phyloP scores from a whole-genome alignment of 1,140 invertebrate species.

The Cotesia glomerata region DNA sequence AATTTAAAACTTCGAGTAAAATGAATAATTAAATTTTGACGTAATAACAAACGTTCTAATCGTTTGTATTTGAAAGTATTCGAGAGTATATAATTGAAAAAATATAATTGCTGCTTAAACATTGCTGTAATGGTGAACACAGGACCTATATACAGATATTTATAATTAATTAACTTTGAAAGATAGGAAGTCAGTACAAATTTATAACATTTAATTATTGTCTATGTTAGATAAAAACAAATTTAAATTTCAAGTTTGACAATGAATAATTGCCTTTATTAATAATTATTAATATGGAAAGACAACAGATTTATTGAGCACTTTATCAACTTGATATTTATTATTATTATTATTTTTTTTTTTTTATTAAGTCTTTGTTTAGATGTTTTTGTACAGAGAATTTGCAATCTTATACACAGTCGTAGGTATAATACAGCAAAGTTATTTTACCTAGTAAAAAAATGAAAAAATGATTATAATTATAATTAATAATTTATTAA shows the following conservation, averaged over 20 bases:
- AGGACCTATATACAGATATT: slow-evolving; percentile 46
- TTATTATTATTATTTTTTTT: neutral
- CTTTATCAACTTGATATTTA: neutral
- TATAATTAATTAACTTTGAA: neutral
- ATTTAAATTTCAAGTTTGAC: neutral
- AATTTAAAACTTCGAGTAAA: neutral
- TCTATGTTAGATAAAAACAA: neutral
- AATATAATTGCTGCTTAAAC: slow-evolving; percentile 47
- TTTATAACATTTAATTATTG: slow-evolving; percentile 1
- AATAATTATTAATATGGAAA: neutral
- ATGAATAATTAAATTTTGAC: neutral
- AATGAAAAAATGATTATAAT: slow-evolving; percentile 15
- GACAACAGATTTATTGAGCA: slow-evolving; percentile 1
- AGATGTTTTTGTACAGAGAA: slow-evolving; percentile 13
- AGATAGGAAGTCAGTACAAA: neutral
- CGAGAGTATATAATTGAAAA: slow-evolving; percentile 34
- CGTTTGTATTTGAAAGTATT: slow-evolving; percentile 41
- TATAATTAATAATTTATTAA: slow-evolving; percentile 56
- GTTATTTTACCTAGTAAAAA: slow-evolving; percentile 38
- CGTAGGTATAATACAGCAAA: slow-evolving; percentile 36
- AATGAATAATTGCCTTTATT: neutral
- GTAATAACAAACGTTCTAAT: slow-evolving; percentile 30
- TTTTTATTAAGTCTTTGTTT: neutral
- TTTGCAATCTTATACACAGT: slow-evolving; percentile 34
- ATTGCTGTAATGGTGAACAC: slow-evolving; percentile 62